Evolutionary conservation across 2,113 vertebrate genomes (phyloP).

Genomic region (Jacana jacana): DNA sequence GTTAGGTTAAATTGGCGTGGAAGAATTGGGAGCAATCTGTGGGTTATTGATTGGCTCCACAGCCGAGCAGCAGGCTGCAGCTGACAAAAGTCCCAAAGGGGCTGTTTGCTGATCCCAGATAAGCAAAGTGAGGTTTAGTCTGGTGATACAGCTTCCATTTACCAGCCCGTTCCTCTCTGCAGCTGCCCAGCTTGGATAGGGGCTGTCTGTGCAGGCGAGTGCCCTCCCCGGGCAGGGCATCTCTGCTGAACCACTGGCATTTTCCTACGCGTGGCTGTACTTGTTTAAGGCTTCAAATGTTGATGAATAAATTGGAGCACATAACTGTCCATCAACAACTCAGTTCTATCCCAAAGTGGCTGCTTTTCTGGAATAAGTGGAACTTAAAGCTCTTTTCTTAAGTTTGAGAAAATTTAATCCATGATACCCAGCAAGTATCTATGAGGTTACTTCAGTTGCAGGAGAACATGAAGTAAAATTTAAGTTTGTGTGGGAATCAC

Average conservation of each 20-base stretch:
- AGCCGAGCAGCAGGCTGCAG: background rate
- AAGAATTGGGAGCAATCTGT: background rate
- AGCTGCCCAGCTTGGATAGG: background rate
- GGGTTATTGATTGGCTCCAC: background rate
- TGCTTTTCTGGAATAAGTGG: background rate
- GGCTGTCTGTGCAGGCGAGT: rapidly evolving
- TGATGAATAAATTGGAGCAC: background rate
- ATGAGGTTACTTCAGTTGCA: background rate
- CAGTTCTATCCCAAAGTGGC: background rate
- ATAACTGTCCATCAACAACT: rapidly evolving
- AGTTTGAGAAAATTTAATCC: background rate
- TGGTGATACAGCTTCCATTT: background rate
- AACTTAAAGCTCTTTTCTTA: background rate
- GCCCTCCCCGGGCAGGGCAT: background rate
- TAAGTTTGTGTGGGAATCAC: background rate
- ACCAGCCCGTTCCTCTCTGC: background rate
- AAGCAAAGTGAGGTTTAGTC: background rate
- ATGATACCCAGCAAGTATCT: background rate
- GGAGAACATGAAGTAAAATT: background rate
- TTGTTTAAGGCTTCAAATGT: background rate
- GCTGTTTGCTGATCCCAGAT: background rate
- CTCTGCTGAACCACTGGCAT: rapidly evolving
- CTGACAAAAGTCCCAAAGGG: background rate
- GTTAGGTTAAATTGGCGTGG: background rate
- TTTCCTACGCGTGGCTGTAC: background rate